Conservation (phyloP, 1,140 invertebrate genomes). For the Nephotettix cincticeps region DNA sequence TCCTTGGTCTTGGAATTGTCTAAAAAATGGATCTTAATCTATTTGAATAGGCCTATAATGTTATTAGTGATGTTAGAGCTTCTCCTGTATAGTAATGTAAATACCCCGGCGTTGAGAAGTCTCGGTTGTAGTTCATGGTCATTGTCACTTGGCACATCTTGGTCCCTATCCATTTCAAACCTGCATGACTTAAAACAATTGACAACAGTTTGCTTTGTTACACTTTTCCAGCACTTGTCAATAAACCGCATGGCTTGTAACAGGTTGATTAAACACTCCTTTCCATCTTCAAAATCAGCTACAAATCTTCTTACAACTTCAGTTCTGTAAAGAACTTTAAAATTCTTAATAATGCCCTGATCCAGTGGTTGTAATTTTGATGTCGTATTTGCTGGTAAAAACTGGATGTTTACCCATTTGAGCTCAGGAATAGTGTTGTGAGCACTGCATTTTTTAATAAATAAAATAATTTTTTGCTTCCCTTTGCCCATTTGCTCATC, state of each 20-base stretch:
- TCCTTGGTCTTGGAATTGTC: too few species aligned
- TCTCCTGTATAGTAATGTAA: too few species aligned
- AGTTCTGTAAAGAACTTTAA: too few species aligned
- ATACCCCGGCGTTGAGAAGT: too few species aligned
- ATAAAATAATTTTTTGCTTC: background rate
- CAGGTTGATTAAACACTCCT: background rate
- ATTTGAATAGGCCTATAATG: too few species aligned
- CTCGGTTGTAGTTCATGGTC: too few species aligned
- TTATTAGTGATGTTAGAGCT: too few species aligned
- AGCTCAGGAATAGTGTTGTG: background rate
- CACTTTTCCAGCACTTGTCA: background rate
- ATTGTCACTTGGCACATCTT: too few species aligned
- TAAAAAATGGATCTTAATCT: too few species aligned
- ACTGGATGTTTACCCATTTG: background rate
- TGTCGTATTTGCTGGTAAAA: background rate
- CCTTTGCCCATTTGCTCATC: conserved; percentile 38
- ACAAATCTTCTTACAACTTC: too few species aligned
- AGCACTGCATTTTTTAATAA: background rate
- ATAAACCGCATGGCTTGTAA: background rate
- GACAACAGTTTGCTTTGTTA: background rate
- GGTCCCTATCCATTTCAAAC: too few species aligned
- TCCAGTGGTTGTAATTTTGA: background rate
- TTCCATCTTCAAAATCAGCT: background rate
- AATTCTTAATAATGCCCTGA: background rate
- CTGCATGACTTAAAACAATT: too few species aligned